Evolutionary conservation across 2,888 invertebrate genomes (phyloP).

Genomic region (Callinectes sapidus): DNA sequence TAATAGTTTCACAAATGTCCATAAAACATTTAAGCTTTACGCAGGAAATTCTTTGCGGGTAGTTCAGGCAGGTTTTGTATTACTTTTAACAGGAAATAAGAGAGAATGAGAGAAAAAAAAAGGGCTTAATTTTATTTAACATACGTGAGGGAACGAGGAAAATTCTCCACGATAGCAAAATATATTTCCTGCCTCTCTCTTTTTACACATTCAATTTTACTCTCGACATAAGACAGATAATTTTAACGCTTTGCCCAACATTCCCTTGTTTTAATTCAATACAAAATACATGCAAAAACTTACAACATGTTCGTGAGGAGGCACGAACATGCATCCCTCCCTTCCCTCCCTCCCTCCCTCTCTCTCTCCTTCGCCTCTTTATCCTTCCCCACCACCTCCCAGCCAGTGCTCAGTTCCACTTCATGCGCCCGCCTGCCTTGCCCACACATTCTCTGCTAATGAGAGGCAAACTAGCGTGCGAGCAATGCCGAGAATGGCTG

Average conservation of each 20-base stretch:
- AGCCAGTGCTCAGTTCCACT: neutral
- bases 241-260: neutral
- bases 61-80: neutral
- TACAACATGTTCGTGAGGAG: neutral
- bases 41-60: neutral
- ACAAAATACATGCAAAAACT: neutral
- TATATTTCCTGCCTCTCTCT: neutral
- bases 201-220: slow-evolving; percentile 5
- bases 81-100: neutral
- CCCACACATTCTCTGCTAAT: neutral
- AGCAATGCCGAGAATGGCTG: slow-evolving; percentile 6
- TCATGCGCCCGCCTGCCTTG: neutral
- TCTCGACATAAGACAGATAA: neutral
- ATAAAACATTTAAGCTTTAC: slow-evolving; percentile 5
- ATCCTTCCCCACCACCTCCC: neutral
- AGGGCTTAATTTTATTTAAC: neutral
- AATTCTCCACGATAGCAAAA: neutral
- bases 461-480: slow-evolving; percentile 26
- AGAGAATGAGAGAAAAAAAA: neutral
- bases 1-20: neutral
- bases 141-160: neutral
- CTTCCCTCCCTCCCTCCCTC: neutral
- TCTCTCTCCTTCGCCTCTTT: neutral
- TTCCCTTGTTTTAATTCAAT: neutral
- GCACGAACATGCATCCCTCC: neutral